These are phyloP conservation scores for Meleagris gallopavo DNA, from an alignment of 2,113 vertebrate species.

Conservation along the genomic window DNA sequence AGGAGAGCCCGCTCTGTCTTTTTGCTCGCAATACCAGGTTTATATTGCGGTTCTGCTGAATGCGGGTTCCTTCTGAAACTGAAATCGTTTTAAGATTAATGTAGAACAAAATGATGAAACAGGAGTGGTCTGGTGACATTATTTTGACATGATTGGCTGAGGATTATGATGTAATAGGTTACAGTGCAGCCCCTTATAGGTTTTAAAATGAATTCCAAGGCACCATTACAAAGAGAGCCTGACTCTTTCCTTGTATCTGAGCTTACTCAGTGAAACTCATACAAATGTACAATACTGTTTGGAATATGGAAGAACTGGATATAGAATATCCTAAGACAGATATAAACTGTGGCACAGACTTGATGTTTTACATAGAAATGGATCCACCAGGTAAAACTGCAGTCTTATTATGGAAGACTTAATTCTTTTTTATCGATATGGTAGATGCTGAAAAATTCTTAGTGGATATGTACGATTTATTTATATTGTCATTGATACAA, in stretches of 20 bases:
- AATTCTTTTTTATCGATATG: slow-evolving; percentile 66
- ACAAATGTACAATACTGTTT: slow-evolving; percentile 82
- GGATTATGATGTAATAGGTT: slow-evolving; percentile 97
- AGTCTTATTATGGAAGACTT: slow-evolving; percentile 71
- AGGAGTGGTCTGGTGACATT: slow-evolving; percentile 91
- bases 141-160: slow-evolving; percentile 93
- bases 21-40: slow-evolving; percentile 42
- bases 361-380: slow-evolving; percentile 90
- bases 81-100: slow-evolving; percentile 79
- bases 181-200: slow-evolving; percentile 90
- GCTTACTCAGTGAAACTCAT: slow-evolving; percentile 78
- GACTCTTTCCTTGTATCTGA: slow-evolving; percentile 76
- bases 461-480: slow-evolving; percentile 47
- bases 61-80: slow-evolving; percentile 48
- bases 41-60: slow-evolving; percentile 39
- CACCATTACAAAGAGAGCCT: slow-evolving; percentile 82
- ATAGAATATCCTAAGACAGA: slow-evolving; percentile 84
- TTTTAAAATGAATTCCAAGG: slow-evolving; percentile 88
- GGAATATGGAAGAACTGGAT: slow-evolving; percentile 83
- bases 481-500: slow-evolving; percentile 54
- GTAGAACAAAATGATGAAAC: slow-evolving; percentile 82
- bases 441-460: slow-evolving; percentile 47
- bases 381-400: slow-evolving; percentile 85
- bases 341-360: slow-evolving; percentile 80
- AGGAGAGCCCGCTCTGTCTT: slow-evolving; percentile 36